Conservation (phyloP, 2,797 vertebrate species). For the Gallirallus australis region DNA sequence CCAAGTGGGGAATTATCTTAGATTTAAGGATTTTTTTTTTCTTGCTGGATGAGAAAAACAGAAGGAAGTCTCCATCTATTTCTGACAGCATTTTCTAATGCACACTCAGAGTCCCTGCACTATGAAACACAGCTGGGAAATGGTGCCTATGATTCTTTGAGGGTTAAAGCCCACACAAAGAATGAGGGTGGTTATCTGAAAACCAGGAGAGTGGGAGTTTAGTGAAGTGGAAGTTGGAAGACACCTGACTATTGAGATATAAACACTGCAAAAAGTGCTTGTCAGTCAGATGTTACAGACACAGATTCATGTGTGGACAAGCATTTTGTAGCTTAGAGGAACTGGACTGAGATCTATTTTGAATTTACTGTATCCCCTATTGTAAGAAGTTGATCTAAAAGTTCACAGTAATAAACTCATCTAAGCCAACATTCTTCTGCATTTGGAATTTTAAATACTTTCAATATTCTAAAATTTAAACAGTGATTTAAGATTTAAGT, state of each 20-base stretch:
- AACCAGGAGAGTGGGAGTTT: background rate
- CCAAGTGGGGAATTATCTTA: background rate
- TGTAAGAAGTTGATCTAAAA: background rate
- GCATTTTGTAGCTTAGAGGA: background rate
- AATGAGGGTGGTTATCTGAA: background rate
- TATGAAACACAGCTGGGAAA: background rate
- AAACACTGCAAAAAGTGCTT: background rate
- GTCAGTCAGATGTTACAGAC: background rate
- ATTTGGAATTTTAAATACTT: background rate
- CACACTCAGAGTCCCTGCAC: background rate
- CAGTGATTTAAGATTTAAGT: background rate
- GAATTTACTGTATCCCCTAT: background rate
- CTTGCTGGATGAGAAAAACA: background rate
- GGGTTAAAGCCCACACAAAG: background rate
- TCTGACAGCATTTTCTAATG: background rate
- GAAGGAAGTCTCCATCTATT: background rate
- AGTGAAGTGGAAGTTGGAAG: background rate
- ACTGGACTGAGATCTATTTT: background rate
- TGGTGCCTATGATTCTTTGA: background rate
- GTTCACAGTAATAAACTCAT: background rate
- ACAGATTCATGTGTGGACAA: background rate
- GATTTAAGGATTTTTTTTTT: background rate
- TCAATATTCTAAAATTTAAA: background rate
- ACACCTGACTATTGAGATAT: background rate
- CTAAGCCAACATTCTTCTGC: background rate